A percentile compares a stretch with the other conserved stretches of the same genome.
Evolutionary conservation across 2,797 vertebrate species (phyloP).

Genomic region (Tragelaphus oryx): DNA sequence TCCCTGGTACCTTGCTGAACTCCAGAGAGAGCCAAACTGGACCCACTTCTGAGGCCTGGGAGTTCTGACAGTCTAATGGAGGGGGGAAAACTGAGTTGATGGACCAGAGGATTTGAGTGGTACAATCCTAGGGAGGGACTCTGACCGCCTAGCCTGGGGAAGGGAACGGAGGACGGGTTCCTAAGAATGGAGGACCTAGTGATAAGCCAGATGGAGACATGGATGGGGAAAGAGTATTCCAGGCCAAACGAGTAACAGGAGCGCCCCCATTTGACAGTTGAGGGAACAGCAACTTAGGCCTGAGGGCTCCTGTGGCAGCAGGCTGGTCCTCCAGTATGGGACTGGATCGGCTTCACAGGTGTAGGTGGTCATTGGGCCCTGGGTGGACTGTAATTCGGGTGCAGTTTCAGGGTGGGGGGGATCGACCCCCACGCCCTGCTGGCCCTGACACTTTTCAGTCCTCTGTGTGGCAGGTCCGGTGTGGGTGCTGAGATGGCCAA

Average conservation of each 20-base stretch:
- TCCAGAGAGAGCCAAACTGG: background rate
- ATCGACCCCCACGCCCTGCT: background rate
- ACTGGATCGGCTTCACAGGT: background rate
- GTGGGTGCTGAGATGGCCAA: constrained; percentile 91
- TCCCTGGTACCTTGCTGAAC: background rate
- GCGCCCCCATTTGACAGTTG: background rate
- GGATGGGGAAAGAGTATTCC: background rate
- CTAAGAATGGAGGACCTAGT: background rate
- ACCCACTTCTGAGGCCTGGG: background rate
- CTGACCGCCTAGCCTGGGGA: background rate
- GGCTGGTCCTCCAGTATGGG: background rate
- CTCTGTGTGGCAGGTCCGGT: constrained; percentile 69
- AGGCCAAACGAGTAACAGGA: background rate
- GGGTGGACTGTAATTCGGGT: background rate
- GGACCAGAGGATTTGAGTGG: background rate
- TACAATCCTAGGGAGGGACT: background rate
- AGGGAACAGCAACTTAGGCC: background rate
- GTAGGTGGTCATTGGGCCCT: background rate
- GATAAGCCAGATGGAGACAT: background rate
- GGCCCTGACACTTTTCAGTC: constrained; percentile 12
- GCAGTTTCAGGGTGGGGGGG: background rate
- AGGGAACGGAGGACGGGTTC: background rate
- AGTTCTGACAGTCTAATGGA: background rate
- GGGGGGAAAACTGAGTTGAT: background rate
- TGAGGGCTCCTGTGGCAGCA: background rate